These are phyloP conservation scores for Linurgus olivaceus DNA, from an alignment of 2,797 vertebrate species.

Conservation along the genomic window DNA sequence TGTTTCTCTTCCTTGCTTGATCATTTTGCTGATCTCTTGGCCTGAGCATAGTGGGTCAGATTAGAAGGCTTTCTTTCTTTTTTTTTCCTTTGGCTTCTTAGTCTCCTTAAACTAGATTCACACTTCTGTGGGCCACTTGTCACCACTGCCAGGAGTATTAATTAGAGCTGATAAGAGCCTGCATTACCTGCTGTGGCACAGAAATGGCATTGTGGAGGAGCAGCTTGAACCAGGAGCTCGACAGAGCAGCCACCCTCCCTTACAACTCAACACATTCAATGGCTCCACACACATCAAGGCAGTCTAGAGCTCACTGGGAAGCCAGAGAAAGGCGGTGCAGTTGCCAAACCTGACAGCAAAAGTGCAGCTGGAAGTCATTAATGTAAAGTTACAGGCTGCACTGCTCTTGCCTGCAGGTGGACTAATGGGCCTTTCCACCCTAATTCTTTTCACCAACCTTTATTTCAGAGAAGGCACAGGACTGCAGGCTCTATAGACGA, in stretches of 20 bases:
- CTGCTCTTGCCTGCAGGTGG: fast-evolving
- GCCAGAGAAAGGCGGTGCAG: not conserved
- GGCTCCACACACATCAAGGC: fast-evolving
- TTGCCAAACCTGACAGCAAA: not conserved
- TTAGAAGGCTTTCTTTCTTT: not conserved
- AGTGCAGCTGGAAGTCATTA: not conserved
- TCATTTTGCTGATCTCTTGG: conserved; percentile 47
- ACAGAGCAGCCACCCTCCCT: not conserved
- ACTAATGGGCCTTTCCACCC: not conserved
- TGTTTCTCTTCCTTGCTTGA: not conserved
- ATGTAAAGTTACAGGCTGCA: not conserved
- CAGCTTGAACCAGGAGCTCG: not conserved
- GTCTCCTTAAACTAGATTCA: conserved; percentile 12
- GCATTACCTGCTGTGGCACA: not conserved
- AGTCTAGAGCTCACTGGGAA: not conserved
- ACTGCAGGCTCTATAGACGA: not conserved
- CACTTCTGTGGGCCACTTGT: not conserved
- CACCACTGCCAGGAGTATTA: not conserved
- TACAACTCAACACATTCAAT: too few species aligned
- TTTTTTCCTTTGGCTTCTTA: not conserved
- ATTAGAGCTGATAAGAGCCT: conserved; percentile 2
- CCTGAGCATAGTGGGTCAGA: not conserved
- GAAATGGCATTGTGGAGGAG: not conserved
- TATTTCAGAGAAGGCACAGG: not conserved
- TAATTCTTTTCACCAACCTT: not conserved